Base-by-base conservation (phyloP, 2,797 vertebrate genomes). In the Microctenopoma steveboyesi region DNA sequence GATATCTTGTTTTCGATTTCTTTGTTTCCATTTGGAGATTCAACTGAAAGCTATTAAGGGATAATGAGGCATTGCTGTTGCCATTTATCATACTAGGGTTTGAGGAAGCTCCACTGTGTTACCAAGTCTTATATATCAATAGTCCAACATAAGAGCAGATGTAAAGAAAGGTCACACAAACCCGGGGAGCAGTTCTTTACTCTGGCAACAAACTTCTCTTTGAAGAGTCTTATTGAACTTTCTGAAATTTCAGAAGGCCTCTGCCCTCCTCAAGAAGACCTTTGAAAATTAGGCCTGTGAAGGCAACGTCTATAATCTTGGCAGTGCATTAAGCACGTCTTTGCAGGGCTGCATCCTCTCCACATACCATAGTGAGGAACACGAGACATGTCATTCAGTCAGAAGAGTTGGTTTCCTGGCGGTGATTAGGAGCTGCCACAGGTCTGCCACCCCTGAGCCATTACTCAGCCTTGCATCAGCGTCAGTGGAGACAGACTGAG, bases 381-480 rank as follows among this genome's bases (percentile, higher is more conserved):
- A 72, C 50, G 2, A 58, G 64, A 48, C 69, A 40, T 71, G 69
- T 72, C 72, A 76, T 61, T 40, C 60, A 71, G 60, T 59, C 64
- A 65, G 53, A 80, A 60, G 57, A 78, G 72, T 16, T 47, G 52
- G 54, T 59, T 79, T 79, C 72, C 70, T 75, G 79, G 60, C 6
- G 6, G 46, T 76, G 67, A 89, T 89, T 81, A 81, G 76, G 60
- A 75, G 62, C 74, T 64, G 79, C 79, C 76, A 70, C 72, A 54
- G 74, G 74, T 78, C 69, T 60, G 49, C 63, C 52, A 66, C 68
- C 74, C 55, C 49, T 37, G 59, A 43, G 57, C 79, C 82, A 82
- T 91, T 89, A 84, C 74, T 86, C 76, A 82, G 75, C 79, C 79
- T 82, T 78, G 61, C 81, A 70, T 89, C 82, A 83, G 72, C 45